Evolutionary conservation across 2,888 invertebrate species (phyloP).

Genomic region (Geophilus truncorum): DNA sequence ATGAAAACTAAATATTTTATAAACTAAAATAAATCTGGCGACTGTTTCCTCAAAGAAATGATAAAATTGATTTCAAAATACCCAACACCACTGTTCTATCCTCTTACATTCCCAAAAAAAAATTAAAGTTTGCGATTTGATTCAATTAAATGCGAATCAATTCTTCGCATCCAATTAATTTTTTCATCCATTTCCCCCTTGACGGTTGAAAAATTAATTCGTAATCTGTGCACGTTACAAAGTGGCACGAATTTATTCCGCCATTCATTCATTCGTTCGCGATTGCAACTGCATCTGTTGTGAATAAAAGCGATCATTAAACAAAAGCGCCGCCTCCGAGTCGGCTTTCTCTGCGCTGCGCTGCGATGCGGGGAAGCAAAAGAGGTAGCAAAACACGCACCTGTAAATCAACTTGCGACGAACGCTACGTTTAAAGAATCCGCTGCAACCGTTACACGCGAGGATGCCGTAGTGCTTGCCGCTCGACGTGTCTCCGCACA

Average conservation of each 20-base stretch:
- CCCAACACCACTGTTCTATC: no score
- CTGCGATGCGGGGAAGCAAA: background rate
- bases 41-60: no score
- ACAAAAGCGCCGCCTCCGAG: background rate
- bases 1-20: no score
- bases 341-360: background rate
- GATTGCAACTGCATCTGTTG: background rate
- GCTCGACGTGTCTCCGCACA: constrained; percentile 94
- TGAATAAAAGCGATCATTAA: background rate
- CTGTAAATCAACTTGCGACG: constrained; percentile 94
- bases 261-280: background rate
- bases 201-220: background rate
- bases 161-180: background rate
- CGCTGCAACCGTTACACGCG: constrained; percentile 98
- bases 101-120: no score
- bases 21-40: no score
- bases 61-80: no score
- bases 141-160: no score
- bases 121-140: no score
- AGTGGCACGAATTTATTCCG: background rate
- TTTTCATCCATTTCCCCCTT: background rate
- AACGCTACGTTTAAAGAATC: constrained; percentile 97
- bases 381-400: constrained; percentile 52
- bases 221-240: background rate
- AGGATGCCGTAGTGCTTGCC: constrained; percentile 97